Evolutionary conservation across 2,888 invertebrate species (phyloP), one percentile per base, ranked within the genome.

Genomic region (Limulus polyphemus): DNA sequence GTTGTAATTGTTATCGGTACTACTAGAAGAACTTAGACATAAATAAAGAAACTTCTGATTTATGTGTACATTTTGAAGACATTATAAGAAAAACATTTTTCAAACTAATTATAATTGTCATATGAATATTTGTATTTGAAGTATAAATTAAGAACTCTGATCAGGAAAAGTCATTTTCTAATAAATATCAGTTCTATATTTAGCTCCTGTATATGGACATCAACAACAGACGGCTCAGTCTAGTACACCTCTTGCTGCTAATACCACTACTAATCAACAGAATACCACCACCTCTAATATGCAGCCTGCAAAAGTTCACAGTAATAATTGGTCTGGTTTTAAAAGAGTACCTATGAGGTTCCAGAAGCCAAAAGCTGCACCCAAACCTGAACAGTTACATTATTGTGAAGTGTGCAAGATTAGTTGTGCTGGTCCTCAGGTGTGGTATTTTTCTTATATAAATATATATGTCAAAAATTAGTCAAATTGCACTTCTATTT

Each of bases 361-460:
- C 73, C 83, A 84, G 74, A 81, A 85, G 58, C 83, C 84, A 66
- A 88, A 88, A 78, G 86, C 85, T 47, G 88, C 90, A 62, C 90
- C 91, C 16, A 90, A 91, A 73, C 89, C 91, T 48, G 91, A 92
- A 75, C 91, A 93, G 75, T 80, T 97, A 68, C 95, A 95, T 78
- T 99, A 97, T 79, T 99, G 98, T 77, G 97, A 99, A 77, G 93
- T 97, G 13, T 99, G 99, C 79, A 97, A 98, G 79, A 97, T 98
- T 74, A 95, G 94, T 74, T 97, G 93, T 78, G 93, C 92, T 68
- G 93, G 93, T 0, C 91, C 91, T 5, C 90, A 90, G 82, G 85
- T 85, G 69, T 50, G 51, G 14, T n/a, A 13, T n/a, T 13, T 50
- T 1, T 9, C 14, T n/a, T 13, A 3, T 50, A 50, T 14, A 9